These are phyloP conservation scores for Dasyprocta punctata DNA, from an alignment of 2,113 vertebrate genomes.

Conservation along the genomic window DNA sequence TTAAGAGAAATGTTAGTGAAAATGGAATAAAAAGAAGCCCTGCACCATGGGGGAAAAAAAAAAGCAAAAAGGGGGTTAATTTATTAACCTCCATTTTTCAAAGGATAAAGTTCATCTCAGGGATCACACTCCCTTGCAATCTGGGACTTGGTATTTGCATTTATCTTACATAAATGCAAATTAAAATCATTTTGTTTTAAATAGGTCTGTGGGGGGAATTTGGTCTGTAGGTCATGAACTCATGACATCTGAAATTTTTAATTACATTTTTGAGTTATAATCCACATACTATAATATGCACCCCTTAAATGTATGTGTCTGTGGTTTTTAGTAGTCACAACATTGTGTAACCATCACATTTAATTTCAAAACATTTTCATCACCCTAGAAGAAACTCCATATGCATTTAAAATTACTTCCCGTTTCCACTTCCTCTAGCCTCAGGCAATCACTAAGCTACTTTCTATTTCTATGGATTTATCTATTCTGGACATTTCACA, in stretches of 20 bases:
- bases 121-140: not conserved
- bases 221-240: not conserved
- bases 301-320: not conserved
- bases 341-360: not conserved
- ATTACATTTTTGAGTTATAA: not conserved
- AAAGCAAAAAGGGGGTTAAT: not conserved
- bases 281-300: not conserved
- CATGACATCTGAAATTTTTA: not conserved
- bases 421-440: not conserved
- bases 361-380: not conserved
- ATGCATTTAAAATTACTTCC: not conserved
- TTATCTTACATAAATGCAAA: slow-evolving; percentile 24
- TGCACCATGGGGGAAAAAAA: not conserved
- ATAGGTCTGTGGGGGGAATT: not conserved
- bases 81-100: not conserved
- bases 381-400: not conserved
- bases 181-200: slow-evolving; percentile 25
- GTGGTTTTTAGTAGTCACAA: not conserved
- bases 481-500: not conserved
- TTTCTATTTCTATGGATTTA: not conserved
- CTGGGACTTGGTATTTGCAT: not conserved
- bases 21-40: not conserved
- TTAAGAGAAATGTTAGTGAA: not conserved
- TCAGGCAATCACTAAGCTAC: not conserved
- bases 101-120: slow-evolving; percentile 29